These are phyloP conservation scores for Poecilus cupreus DNA, from an alignment of 2,888 invertebrate genomes.

Conservation along the genomic window DNA sequence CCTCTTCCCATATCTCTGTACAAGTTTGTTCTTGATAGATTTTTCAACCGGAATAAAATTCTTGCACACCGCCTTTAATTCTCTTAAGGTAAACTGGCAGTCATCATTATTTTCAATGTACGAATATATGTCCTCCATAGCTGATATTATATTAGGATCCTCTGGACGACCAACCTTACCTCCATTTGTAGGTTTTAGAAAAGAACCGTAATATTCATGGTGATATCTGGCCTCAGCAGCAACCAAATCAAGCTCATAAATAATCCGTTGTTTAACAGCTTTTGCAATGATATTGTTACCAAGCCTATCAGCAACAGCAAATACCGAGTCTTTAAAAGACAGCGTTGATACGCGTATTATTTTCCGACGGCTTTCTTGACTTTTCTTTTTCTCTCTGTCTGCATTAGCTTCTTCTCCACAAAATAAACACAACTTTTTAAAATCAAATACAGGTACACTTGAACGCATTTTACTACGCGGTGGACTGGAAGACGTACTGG, in stretches of 20 bases:
- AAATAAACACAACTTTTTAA: too few species aligned
- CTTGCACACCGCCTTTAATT: constrained; percentile 59
- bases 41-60: constrained; percentile 60
- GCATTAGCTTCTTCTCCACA: constrained; percentile 66
- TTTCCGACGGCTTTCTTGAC: background rate
- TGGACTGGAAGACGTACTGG: too few species aligned
- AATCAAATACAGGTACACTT: too few species aligned
- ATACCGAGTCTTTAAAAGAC: constrained; percentile 63
- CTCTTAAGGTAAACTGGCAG: constrained; percentile 53
- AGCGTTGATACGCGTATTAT: constrained; percentile 61
- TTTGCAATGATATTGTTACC: constrained; percentile 65
- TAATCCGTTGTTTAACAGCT: constrained; percentile 62
- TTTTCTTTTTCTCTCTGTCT: constrained; percentile 58
- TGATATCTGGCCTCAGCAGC: constrained; percentile 65
- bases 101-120: constrained; percentile 66
- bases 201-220: constrained; percentile 63
- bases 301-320: constrained; percentile 63
- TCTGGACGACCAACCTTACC: constrained; percentile 65
- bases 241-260: constrained; percentile 61
- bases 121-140: constrained; percentile 66
- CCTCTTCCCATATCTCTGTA: constrained; percentile 66
- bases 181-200: constrained; percentile 64
- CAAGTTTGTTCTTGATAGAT: constrained; percentile 63
- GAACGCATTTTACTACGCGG: too few species aligned
- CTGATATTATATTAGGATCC: constrained; percentile 63